Base-by-base conservation (phyloP, 37 sponge, comb jelly and placozoan species). In the Haliclona indistincta region DNA sequence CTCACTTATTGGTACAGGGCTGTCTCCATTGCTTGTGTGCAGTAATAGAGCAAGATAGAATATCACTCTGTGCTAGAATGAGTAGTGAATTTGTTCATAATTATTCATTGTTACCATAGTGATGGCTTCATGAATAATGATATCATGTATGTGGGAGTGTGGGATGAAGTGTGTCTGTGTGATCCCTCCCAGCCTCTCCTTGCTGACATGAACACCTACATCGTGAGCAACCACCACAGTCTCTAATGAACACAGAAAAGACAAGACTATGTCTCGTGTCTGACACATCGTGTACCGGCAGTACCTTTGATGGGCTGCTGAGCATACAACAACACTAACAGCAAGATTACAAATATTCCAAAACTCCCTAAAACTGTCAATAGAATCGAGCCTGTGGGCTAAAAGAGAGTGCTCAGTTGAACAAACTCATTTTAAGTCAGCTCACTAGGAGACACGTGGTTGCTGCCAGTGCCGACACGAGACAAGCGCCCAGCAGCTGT, bases 111-210 rank as follows among this genome's bases (percentile, higher is more conserved):
- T 58, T 82, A 74, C 75, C 75, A 54, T 75, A 1, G 69, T 56
- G 47, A 83, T 42, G 32, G 41, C 61, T 75, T 83, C 83, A 19
- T 75, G 43, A 34, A 83, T 66, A 44, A 74, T 68, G 69, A 83
- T 42, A 56, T 68, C 47, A 15, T n/a, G 38, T 23, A 75, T 43
- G n/a, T 54, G 19, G 25, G 37, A 40, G 60, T 54, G 75, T 3
- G 83, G 76, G 19, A 75, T 19, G 61, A 83, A 83, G 28, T 45
- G 13, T 29, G 55, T 52, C 35, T 56, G 43, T 39, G 56, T 33
- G 67, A 19, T 35, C 15, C 80, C 80, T 22, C 67, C 23, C 47
- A 55, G 34, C 55, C 36, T 47, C 28, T 25, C 60, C 30, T 56
- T 47, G 43, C 38, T 47, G 29, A 80, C 44, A 20, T 80, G 73